Evolutionary conservation across 2,113 vertebrate species (phyloP), one percentile per base, ranked within the genome.

Genomic region (Stigmatopora argus): DNA sequence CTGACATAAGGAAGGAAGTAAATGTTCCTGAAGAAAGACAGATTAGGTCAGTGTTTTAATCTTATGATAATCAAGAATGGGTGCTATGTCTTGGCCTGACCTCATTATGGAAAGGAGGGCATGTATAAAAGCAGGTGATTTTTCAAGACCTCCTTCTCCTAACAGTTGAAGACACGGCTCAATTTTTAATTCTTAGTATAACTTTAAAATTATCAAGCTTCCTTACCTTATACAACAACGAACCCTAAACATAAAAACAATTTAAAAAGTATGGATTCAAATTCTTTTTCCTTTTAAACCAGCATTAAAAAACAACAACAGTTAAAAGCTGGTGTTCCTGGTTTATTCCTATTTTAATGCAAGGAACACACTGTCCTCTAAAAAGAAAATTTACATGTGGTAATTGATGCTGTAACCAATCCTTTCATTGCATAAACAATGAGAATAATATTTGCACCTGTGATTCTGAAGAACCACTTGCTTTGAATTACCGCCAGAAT

Each of bases 41-140:
- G 85, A 83, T 77, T 82, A 88, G 83, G 83, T 83, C 71, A 77
- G 67, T 78, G 69, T 82, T 85, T 85, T 84, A 86, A 87, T 85
- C 75, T 38, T 69, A 59, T 71, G 81, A 78, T 79, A 73, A 83
- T 78, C 65, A 73, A 58, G 66, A 80, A 70, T 57, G 64, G 56
- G 41, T 62, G 75, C 72, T 80, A 31, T 3, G 65, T 81, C 72
- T 79, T 70, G 78, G 59, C 58, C 46, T 69, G 67, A 70, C 56
- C 73, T 87, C 73, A 85, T 80, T 84, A 80, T 78, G 66, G 64
- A 77, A 65, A 51, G 60, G 62, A 21, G 61, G 45, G 23, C 5
- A 15, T 34, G 46, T 51, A 34, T n/a, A 49, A 64, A 77, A 74
- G 61, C 45, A 76, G 31, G 44, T 62, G 26, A 31, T 73, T 73